Base-by-base conservation (phyloP, 1,140 invertebrate genomes). In the Tetragnatha versicolor region DNA sequence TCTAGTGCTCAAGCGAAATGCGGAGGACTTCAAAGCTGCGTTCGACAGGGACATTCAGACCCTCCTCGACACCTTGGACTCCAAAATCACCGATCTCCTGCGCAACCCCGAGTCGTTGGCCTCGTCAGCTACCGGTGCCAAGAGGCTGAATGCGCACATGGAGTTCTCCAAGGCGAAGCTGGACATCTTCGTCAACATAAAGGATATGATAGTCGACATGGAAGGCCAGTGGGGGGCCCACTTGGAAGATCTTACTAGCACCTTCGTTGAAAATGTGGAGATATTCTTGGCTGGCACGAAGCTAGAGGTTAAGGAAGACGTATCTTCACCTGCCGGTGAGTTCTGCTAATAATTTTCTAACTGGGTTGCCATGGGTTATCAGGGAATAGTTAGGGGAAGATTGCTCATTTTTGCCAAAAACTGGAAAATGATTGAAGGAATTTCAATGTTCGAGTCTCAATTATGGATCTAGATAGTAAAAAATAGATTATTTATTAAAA, bases 111-210 rank as follows among this genome's bases (percentile, higher is more conserved):
- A 66, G 27, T 66, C 63, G 22, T 27, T 66, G 1, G 39, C n/a
- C 12, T 14, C 6, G 1, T 66, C 63, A n/a, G n/a, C 12, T 49
- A 5, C n/a, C 29, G 9, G 7, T 29, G 42, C 20, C 10, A 66
- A 29, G 9, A 22, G 29, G 17, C 6, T 37, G 17, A 27, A 45
- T 49, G 63, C 63, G 17, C 63, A 66, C 29, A 33, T 66, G 39
- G 63, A 66, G 35, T 66, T 66, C 17, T 66, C 63, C 27, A 66
- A 45, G 17, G 63, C 63, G 17, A 66, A 66, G 20, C 31, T 39
- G 20, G 29, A 66, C 4, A 27, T 66, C 7, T 47, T 66, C 31
- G 25, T 45, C 22, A 27, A 47, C 7, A 66, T 66, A 25, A 35
- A 27, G 27, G 14, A 20, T 1, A 9, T 29, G 17, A 45, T 66